Evolutionary conservation across 2,113 vertebrate genomes (phyloP).

Genomic region (Oxyruncus cristatus): DNA sequence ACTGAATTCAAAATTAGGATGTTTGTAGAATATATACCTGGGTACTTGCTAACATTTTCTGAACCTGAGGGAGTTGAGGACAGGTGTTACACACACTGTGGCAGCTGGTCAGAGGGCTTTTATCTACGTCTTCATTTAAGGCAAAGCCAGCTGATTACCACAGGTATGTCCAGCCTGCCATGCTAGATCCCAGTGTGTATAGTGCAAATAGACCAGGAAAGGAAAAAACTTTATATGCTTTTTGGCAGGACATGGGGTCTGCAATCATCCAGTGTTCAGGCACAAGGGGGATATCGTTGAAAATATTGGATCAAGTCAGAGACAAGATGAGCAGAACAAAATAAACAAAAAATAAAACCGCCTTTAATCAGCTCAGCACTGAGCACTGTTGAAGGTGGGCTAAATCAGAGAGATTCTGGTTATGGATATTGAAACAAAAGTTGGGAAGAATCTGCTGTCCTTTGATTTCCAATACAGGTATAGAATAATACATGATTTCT

Average conservation of each 20-base stretch:
- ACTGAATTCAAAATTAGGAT: background rate
- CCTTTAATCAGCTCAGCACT: background rate
- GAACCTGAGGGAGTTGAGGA: background rate
- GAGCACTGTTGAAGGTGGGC: background rate
- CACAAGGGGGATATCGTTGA: background rate
- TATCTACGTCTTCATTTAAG: background rate
- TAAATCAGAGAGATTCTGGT: background rate
- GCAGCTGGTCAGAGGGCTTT: background rate
- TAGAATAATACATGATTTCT: background rate
- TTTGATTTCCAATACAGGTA: background rate
- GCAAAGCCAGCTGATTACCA: background rate
- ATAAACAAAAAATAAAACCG: background rate
- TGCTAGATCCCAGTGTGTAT: background rate
- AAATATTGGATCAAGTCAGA: background rate
- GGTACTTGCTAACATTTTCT: background rate
- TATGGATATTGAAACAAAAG: background rate
- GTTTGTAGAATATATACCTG: background rate
- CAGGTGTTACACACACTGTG: background rate
- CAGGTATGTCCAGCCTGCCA: background rate
- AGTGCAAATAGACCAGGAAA: background rate
- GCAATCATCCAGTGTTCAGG: background rate
- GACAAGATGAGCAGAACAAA: background rate
- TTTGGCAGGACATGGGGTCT: background rate
- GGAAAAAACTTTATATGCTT: background rate
- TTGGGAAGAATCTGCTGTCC: background rate